Base-by-base conservation (phyloP, 2,113 vertebrate genomes). In the Aplodontia rufa region DNA sequence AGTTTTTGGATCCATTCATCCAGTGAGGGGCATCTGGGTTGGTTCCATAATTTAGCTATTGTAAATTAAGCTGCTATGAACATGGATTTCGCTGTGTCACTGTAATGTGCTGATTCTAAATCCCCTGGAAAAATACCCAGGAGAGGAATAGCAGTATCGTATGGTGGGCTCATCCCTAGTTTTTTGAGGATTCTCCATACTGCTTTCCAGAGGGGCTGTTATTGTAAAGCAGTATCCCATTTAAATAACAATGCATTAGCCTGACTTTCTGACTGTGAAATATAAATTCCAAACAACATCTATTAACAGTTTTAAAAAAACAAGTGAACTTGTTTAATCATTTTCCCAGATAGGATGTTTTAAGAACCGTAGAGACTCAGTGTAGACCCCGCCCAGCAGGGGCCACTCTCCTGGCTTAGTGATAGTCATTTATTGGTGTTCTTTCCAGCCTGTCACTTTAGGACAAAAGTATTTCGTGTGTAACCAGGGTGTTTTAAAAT, bases 251-350 rank as follows among this genome's bases (percentile, higher is more conserved):
- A 0, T 40, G 82, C n/a, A n/a, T n/a, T n/a, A 62, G 13, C 87
- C 86, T 64, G n/a, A 11, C 13, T 68, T 64, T 94, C 53, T 79
- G 45, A 71, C 32, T 81, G 10, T 75, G 45, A 85, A 89, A 74
- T 85, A 53, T 40, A 22, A 93, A 80, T 58, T 85, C 45, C 26
- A 24, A 10, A 11, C 4, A 30, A 11, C 40, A 69, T 83, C 5
- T 64, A 19, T n/a, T 32, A 79, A 76, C 24, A 68, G n/a, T 9
- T 80, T 5, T 20, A 83, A 49, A 7, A 53, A 74, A 72, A 9
- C 49, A 64, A 76, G 16, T 14, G 28, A 82, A 42, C 1, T 37
- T 81, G 28, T 64, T 68, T 35, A 82, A 68, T 81, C 4, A 49
- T 0, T 22, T 16, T 11, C 17, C 35, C 1, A 42, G 35, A 35